Percentiles rank a stretch among this genome's conserved stretches.
Conservation (phyloP, 2,888 invertebrate genomes). For the Limulus polyphemus region DNA sequence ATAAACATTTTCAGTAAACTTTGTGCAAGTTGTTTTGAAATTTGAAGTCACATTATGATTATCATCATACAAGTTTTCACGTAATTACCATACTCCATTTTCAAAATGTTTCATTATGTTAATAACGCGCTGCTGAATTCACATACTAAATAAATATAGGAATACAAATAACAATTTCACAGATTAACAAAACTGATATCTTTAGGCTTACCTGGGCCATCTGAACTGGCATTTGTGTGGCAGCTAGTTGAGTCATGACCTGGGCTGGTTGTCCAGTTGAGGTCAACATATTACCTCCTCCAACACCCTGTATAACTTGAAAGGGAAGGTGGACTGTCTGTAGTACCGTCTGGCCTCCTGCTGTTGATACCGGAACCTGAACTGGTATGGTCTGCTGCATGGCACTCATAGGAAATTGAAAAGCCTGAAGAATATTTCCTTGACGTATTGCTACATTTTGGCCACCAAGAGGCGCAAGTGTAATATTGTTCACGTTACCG, state of each 20-base stretch:
- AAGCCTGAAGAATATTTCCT: constrained; percentile 29
- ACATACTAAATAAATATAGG: too few species aligned
- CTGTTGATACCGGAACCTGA: constrained; percentile 64
- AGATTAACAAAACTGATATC: background rate
- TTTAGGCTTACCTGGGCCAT: constrained; percentile 25
- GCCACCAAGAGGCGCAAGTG: constrained; percentile 35
- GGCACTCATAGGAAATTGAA: constrained; percentile 27
- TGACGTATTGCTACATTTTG: constrained; percentile 59
- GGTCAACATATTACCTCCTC: constrained; percentile 44
- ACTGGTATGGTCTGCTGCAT: constrained; percentile 48
- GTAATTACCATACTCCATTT: too few species aligned
- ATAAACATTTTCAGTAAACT: too few species aligned
- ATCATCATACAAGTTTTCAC: too few species aligned
- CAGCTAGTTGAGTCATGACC: constrained; percentile 21
- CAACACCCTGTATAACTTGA: constrained; percentile 51
- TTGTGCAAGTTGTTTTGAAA: too few species aligned
- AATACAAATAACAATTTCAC: too few species aligned
- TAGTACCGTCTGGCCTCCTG: constrained; percentile 83
- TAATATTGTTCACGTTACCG: constrained; percentile 37
- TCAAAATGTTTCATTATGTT: too few species aligned
- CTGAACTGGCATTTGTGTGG: constrained; percentile 25
- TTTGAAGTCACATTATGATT: too few species aligned
- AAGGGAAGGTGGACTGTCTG: constrained; percentile 90
- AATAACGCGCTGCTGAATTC: too few species aligned
- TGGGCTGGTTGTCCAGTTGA: constrained; percentile 24